Evolutionary conservation across 2,888 invertebrate genomes (phyloP), one percentile per base, ranked within the genome.

Genomic region (Heteromyza rotundicornis): DNA sequence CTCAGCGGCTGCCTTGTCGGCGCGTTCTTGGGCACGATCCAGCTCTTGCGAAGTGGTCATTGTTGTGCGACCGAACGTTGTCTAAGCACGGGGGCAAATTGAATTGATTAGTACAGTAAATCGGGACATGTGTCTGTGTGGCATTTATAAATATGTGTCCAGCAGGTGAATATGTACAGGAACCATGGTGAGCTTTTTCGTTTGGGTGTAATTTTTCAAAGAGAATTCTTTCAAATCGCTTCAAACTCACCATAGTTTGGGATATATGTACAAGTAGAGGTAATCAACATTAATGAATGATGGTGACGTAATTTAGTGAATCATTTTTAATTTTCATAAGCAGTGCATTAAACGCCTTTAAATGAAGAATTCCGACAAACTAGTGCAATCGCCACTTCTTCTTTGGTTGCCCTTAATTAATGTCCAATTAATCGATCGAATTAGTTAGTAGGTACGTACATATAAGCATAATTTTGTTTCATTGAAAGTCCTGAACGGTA

Each of bases 1-100:
- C 69, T 96, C 96, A 47, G 92, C 89, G 17, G 93, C 86, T 5
- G 89, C 87, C 84, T 95, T 95, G 80, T 96, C 96, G 55, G 93
- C 91, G 62, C 92, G 89, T 79, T 95, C 92, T 83, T 92, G 91
- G 63, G 91, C 89, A 71, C 92, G 86, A 73, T 93, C 93, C 68
- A 93, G 84, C 78, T 95, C 95, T 81, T 92, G 92, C 14, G 91
- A 90, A 57, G 93, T 92, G 62, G 90, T 90, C 71, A 94, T 84
- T 1, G 92, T 92, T 75, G 90, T 92, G 72, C 94, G 88, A 23
- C 94, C 94, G 72, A 92, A 93, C 1, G 92, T 89, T 36, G 91
- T 90, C 84, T 83, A 44, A 32, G 50, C 57, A 32, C 59, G 22
- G 52, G 44, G 47, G 40, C 32, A 44, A 49, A 61, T 24, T 19